Percentiles rank a stretch among this genome's conserved stretches.
phyloP scores from a whole-genome alignment of 2,888 invertebrate genomes.

The Molanna angustata region DNA sequence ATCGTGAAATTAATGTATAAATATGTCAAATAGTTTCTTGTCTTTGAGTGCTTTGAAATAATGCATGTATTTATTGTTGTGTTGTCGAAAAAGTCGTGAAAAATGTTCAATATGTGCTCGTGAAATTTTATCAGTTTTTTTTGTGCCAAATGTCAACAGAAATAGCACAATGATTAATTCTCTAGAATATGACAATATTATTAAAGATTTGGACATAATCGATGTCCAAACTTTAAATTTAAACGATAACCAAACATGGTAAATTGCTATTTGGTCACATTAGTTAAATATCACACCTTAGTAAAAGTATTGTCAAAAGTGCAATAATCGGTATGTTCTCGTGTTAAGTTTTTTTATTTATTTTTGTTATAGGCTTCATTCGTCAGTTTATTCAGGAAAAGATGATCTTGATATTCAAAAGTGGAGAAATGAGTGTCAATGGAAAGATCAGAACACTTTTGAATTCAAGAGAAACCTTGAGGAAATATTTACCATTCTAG shows the following conservation, averaged over 20 bases:
- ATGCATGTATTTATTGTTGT: no score
- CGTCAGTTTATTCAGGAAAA: constrained; percentile 11
- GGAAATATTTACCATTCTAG: constrained; percentile 22
- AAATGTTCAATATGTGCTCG: constrained; percentile 22
- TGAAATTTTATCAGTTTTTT: constrained; percentile 28
- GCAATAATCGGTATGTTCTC: not conserved
- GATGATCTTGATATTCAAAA: constrained; percentile 16
- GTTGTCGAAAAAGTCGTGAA: constrained; percentile 8
- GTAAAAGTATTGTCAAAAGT: not conserved
- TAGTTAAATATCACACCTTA: not conserved
- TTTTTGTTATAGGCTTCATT: constrained; percentile 18
- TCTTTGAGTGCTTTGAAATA: constrained; percentile 6
- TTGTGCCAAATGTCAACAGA: constrained; percentile 29
- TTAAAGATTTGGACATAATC: constrained; percentile 40
- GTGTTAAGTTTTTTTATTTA: not conserved
- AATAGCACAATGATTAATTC: constrained; percentile 29
- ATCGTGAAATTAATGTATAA: constrained; percentile 8
- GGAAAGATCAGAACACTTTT: constrained; percentile 15
- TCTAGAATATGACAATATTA: constrained; percentile 10
- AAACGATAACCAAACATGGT: constrained; percentile 61
- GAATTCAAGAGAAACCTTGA: constrained; percentile 16
- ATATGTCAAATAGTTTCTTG: constrained; percentile 10
- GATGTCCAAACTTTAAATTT: constrained; percentile 57
- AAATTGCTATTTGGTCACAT: constrained; percentile 36
- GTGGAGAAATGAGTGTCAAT: constrained; percentile 22